Percentiles rank a stretch among this genome's conserved stretches.
These are phyloP conservation scores for Aleiodes leptofemur DNA, from an alignment of 2,888 invertebrate species.

Conservation along the genomic window DNA sequence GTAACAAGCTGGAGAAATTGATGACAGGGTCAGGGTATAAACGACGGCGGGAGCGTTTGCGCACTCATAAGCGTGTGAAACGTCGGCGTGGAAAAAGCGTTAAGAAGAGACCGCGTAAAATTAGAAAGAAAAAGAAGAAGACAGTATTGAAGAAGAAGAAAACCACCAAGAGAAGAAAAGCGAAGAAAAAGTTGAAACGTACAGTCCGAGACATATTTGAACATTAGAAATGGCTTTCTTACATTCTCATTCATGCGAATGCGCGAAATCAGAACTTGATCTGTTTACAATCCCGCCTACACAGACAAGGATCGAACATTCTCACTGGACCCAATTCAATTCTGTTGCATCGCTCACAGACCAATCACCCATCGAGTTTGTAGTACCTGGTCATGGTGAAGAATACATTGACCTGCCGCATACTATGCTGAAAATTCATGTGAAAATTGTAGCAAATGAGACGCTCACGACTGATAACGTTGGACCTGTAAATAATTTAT, in stretches of 20 bases:
- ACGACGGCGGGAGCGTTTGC: no score
- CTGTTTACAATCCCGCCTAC: constrained; percentile 32
- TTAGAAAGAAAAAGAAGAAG: neutral
- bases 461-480: no score
- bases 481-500: no score
- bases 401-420: constrained; percentile 49
- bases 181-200: neutral
- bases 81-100: no score
- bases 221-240: constrained; percentile 11
- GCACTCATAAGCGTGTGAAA: no score
- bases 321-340: constrained; percentile 56
- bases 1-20: no score
- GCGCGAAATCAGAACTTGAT: constrained; percentile 35
- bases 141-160: neutral
- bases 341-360: constrained; percentile 54
- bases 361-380: constrained; percentile 57
- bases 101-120: neutral
- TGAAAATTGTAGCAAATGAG: no score
- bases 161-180: neutral
- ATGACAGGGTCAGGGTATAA: no score
- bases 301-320: constrained; percentile 37
- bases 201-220: neutral
- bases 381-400: constrained; percentile 55
- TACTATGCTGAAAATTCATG: no score
- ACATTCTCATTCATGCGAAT: constrained; percentile 24